These are phyloP conservation scores for Oreochromis spilurus DNA, from an alignment of 2,113 vertebrate species.

Conservation along the genomic window DNA sequence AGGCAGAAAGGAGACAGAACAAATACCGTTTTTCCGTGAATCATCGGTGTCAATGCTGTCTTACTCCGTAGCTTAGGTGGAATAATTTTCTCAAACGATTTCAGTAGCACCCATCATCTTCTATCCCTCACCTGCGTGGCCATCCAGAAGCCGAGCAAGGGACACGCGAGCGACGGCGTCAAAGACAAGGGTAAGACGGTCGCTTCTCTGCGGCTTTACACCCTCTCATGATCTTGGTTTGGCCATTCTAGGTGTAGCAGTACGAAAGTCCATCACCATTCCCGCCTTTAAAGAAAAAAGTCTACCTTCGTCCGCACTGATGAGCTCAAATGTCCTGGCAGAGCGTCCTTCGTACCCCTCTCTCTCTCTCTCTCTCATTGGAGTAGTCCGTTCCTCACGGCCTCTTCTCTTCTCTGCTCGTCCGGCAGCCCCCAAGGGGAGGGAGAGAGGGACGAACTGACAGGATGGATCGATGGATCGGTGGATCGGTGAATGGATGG, in stretches of 20 bases:
- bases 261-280: constrained; percentile 63
- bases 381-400: neutral
- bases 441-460: constrained; percentile 34
- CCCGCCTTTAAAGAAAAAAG: constrained; percentile 47
- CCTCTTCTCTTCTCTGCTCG: constrained; percentile 51
- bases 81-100: constrained; percentile 35
- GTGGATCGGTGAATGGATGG: constrained; percentile 34
- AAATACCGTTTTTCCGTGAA: constrained; percentile 45
- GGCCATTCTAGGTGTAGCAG: constrained; percentile 36
- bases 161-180: constrained; percentile 55
- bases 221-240: constrained; percentile 46
- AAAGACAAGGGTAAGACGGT: constrained; percentile 62
- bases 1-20: neutral
- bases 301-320: constrained; percentile 52
- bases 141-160: constrained; percentile 62
- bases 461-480: constrained; percentile 27
- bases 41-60: constrained; percentile 35
- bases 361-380: neutral
- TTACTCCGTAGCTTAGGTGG: constrained; percentile 1
- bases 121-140: constrained; percentile 61
- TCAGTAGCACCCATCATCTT: constrained; percentile 50
- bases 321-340: constrained; percentile 54
- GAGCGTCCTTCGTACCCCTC: constrained; percentile 34
- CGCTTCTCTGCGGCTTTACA: constrained; percentile 51
- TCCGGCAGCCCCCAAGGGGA: constrained; percentile 58